phyloP scores from a whole-genome alignment of 37 sponge, comb jelly and placozoan genomes.

The Spongilla lacustris region DNA sequence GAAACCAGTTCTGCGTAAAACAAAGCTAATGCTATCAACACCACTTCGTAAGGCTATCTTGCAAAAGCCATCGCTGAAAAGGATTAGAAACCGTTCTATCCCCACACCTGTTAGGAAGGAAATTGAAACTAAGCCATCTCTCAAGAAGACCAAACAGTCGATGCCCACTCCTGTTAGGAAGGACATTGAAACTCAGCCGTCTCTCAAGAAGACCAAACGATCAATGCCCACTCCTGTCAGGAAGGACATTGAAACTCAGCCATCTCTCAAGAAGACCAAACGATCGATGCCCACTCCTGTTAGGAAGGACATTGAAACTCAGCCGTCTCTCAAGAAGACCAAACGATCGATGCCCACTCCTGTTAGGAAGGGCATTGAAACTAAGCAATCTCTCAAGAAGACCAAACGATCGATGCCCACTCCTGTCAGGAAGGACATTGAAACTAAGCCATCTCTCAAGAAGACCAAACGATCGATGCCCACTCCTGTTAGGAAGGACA shows the following conservation, averaged over 20 bases:
- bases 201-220: constrained; percentile 44
- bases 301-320: constrained; percentile 48
- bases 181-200: constrained; percentile 42
- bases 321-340: constrained; percentile 44
- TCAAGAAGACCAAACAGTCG: constrained; percentile 29
- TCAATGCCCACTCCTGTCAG: constrained; percentile 68
- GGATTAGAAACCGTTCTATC: constrained; percentile 37
- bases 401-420: constrained; percentile 61
- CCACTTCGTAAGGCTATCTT: constrained; percentile 57
- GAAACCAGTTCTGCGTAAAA: constrained; percentile 10
- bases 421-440: constrained; percentile 64
- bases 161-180: constrained; percentile 60
- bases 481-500: constrained; percentile 67
- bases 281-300: constrained; percentile 65
- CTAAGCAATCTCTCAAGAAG: constrained; percentile 37
- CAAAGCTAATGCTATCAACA: constrained; percentile 35
- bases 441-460: constrained; percentile 21
- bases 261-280: constrained; percentile 52
- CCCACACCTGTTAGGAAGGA: constrained; percentile 69
- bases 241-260: constrained; percentile 39
- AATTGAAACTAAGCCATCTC: constrained; percentile 28
- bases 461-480: constrained; percentile 55
- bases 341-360: constrained; percentile 57
- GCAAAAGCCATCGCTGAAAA: constrained; percentile 31
- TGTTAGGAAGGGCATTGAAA: constrained; percentile 56